Evolutionary conservation across 2,888 invertebrate species (phyloP).

Genomic region (Aspidiotus rigidus): DNA sequence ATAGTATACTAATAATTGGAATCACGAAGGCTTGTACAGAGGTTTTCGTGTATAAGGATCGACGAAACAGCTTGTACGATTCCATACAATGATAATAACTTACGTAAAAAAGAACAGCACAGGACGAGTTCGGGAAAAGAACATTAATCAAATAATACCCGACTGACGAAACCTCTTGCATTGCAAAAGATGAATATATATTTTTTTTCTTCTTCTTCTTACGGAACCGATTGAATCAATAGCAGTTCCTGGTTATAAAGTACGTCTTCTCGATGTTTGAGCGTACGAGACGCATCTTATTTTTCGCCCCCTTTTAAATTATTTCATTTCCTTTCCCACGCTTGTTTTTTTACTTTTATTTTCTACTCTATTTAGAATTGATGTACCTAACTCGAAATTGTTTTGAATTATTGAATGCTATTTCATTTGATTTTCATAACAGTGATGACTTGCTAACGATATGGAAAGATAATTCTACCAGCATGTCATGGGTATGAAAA

Average conservation of each 20-base stretch:
- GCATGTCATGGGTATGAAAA: too few relatives aligned
- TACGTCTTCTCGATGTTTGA: background rate
- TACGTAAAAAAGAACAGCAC: constrained; percentile 6
- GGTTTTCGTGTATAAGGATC: too few relatives aligned
- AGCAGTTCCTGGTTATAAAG: constrained; percentile 5
- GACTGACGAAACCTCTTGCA: constrained; percentile 9
- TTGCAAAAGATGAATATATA: constrained; percentile 13
- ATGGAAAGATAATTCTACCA: too few relatives aligned
- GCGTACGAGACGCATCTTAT: background rate
- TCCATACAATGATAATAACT: background rate
- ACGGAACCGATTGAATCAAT: constrained; percentile 14
- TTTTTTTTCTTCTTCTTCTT: background rate
- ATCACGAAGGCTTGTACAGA: too few relatives aligned
- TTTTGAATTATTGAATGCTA: too few relatives aligned
- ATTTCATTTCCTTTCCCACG: constrained; percentile 15
- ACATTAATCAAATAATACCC: constrained; percentile 13
- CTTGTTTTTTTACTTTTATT: constrained; percentile 1
- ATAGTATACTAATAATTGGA: too few relatives aligned
- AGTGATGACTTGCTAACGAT: too few relatives aligned
- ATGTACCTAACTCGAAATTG: background rate
- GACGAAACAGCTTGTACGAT: background rate
- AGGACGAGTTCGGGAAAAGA: background rate
- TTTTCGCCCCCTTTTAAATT: background rate
- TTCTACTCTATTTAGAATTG: background rate
- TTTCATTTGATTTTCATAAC: too few relatives aligned